Evolutionary conservation across 1,140 invertebrate species (phyloP).

Genomic region (Coelopa frigida): DNA sequence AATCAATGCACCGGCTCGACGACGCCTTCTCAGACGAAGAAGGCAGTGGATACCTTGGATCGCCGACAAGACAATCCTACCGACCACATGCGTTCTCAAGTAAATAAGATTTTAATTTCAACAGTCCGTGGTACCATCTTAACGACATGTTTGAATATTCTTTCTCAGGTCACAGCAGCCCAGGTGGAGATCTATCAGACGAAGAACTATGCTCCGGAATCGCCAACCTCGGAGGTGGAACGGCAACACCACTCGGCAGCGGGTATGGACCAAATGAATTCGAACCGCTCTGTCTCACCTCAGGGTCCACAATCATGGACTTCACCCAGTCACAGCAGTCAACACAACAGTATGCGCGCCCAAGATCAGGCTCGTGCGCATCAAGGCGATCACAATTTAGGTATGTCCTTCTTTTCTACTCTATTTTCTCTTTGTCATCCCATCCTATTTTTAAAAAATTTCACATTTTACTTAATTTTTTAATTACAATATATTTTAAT

Average conservation of each 20-base stretch:
- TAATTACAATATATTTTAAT: neutral
- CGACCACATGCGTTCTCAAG: conserved; percentile 45
- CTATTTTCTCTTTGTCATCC: conserved; percentile 9
- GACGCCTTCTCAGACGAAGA: conserved; percentile 47
- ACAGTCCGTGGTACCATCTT: no score
- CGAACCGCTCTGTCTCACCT: conserved; percentile 48
- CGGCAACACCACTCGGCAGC: conserved; percentile 43
- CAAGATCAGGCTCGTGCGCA: conserved; percentile 48
- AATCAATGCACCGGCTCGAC: conserved; percentile 44
- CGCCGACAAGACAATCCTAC: conserved; percentile 45
- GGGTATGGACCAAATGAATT: conserved; percentile 44
- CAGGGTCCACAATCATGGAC: conserved; percentile 56
- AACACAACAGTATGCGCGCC: conserved; percentile 33
- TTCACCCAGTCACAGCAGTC: conserved; percentile 44
- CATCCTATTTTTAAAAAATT: neutral
- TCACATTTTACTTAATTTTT: neutral
- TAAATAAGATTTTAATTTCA: conserved; percentile 15
- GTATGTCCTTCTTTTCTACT: no score
- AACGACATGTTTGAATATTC: neutral
- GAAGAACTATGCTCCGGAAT: conserved; percentile 54
- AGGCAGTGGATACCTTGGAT: conserved; percentile 45
- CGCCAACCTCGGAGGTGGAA: conserved; percentile 45
- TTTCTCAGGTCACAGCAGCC: conserved; percentile 45
- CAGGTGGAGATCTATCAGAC: conserved; percentile 58
- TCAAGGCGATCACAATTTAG: conserved; percentile 45